A percentile compares a stretch with the other conserved stretches of the same genome.
phyloP scores from a whole-genome alignment of 2,888 invertebrate species.

The Lepetodrilus schrolli region DNA sequence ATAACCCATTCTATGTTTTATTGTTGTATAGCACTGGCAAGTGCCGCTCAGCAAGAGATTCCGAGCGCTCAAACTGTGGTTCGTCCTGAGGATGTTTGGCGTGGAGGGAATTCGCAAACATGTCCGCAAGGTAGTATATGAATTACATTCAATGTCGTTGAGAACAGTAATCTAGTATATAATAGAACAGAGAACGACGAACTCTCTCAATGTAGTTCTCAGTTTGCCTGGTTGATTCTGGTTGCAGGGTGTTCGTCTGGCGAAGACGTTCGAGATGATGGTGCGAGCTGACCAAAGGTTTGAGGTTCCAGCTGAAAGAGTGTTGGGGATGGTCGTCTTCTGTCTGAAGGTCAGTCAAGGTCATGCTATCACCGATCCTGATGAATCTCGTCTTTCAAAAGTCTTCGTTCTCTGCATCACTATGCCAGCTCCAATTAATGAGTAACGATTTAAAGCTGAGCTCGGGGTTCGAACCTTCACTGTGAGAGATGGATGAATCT shows the following conservation, averaged over 20 bases:
- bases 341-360: constrained; percentile 80
- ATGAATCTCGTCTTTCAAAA: too few relatives aligned
- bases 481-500: too few relatives aligned
- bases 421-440: too few relatives aligned
- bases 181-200: too few relatives aligned
- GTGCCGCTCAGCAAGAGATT: constrained; percentile 95
- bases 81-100: constrained; percentile 94
- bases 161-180: too few relatives aligned
- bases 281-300: constrained; percentile 89
- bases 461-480: too few relatives aligned
- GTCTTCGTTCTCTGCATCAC: too few relatives aligned
- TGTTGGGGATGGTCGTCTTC: constrained; percentile 93
- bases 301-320: constrained; percentile 90
- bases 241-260: constrained; percentile 87
- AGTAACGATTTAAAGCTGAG: too few relatives aligned
- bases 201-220: too few relatives aligned
- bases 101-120: constrained; percentile 93
- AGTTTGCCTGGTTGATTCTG: too few relatives aligned
- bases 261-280: constrained; percentile 91
- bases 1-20: neutral
- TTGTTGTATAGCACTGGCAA: constrained; percentile 91
- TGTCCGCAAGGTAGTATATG: constrained; percentile 91
- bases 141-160: too few relatives aligned
- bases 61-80: constrained; percentile 95
- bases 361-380: too few relatives aligned